A percentile compares a stretch with the other conserved stretches of the same genome.
Evolutionary conservation across 2,113 vertebrate genomes (phyloP).

Genomic region (Condylura cristata): DNA sequence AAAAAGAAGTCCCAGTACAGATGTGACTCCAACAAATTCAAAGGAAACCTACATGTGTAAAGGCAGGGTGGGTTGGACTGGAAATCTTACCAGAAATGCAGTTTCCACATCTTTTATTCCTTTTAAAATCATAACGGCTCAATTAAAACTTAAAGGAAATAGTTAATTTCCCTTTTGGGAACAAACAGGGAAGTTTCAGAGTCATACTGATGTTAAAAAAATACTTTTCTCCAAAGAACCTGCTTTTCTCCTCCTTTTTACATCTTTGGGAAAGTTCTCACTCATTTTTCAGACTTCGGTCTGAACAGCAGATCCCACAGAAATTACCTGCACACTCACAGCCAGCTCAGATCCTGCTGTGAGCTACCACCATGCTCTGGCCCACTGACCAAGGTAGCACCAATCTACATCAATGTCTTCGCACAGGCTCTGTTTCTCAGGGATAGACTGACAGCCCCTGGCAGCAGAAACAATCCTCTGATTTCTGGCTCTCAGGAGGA

Average conservation of each 20-base stretch:
- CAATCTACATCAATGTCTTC: background rate
- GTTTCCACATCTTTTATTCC: background rate
- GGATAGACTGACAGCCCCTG: background rate
- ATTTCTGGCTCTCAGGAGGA: background rate
- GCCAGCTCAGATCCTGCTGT: background rate
- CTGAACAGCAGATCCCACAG: background rate
- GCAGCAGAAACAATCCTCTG: background rate
- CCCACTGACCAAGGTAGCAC: background rate
- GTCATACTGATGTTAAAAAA: background rate
- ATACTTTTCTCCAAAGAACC: background rate
- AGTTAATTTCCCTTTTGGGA: background rate
- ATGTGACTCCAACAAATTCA: background rate
- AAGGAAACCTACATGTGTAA: background rate
- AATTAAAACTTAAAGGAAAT: background rate
- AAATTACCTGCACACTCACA: background rate
- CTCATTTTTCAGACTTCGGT: background rate
- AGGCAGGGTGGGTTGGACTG: background rate
- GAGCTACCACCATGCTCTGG: background rate
- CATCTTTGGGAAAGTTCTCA: background rate
- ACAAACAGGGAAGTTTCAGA: background rate
- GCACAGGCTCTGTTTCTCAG: background rate
- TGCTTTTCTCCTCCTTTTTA: background rate
- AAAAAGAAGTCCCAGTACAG: background rate
- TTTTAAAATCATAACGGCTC: background rate
- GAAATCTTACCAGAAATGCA: background rate